Conservation (phyloP, 2,797 vertebrate genomes). For the Lagodon rhomboides region DNA sequence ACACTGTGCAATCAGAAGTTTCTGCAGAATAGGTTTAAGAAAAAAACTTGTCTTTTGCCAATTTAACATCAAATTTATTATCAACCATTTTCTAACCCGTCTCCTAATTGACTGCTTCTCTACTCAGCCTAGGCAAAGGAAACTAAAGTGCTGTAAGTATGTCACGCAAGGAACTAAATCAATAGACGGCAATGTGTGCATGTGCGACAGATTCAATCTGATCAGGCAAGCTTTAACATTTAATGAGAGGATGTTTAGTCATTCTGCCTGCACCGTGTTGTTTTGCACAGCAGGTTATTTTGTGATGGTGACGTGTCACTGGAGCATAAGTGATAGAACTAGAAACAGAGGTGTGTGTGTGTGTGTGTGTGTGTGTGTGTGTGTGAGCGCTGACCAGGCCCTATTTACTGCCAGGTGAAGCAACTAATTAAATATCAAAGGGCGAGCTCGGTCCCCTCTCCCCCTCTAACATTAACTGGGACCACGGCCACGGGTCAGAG, state of each 20-base stretch:
- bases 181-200: constrained; percentile 37
- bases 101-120: constrained; percentile 11
- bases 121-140: constrained; percentile 28
- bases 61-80: not conserved
- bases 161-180: constrained; percentile 46
- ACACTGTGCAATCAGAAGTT: not conserved
- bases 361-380: constrained; percentile 16
- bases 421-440: constrained; percentile 67
- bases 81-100: constrained; percentile 2
- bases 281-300: constrained; percentile 16
- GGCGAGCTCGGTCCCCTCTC: constrained; percentile 29
- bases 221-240: constrained; percentile 70
- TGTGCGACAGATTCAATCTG: constrained; percentile 59
- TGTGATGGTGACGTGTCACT: constrained; percentile 32
- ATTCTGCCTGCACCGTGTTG: constrained; percentile 34
- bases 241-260: constrained; percentile 58
- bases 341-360: constrained; percentile 28
- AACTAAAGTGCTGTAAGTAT: constrained; percentile 59
- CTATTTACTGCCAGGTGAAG: constrained; percentile 69
- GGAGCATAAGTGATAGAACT: constrained; percentile 39
- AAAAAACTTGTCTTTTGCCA: no score
- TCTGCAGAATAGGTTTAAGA: no score
- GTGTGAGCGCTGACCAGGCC: constrained; percentile 32
- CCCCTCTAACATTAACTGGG: constrained; percentile 45
- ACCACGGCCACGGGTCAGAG: constrained; percentile 45